Evolutionary conservation across 2,888 invertebrate genomes (phyloP).

Genomic region (Sialis lutaria): DNA sequence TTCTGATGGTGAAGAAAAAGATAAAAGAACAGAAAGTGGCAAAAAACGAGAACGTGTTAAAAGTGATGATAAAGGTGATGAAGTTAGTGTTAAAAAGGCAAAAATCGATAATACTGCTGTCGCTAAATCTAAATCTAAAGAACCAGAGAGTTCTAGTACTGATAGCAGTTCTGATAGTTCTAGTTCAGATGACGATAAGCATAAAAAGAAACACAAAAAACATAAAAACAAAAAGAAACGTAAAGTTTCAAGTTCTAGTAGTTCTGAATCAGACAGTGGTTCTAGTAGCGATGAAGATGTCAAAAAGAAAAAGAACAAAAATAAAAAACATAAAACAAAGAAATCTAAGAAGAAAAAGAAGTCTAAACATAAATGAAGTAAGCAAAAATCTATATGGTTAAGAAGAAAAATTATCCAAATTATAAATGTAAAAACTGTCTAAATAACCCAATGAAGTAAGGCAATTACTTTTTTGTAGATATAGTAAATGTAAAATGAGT

Average conservation of each 20-base stretch:
- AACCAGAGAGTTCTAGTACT: conserved; percentile 29
- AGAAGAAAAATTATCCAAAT: no score
- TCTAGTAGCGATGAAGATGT: conserved; percentile 22
- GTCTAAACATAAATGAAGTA: conserved; percentile 34
- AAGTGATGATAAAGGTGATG: conserved; percentile 29
- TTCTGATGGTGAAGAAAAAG: conserved; percentile 32
- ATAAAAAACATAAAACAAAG: conserved; percentile 29
- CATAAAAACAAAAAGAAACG: conserved; percentile 40
- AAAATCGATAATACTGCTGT: background rate
- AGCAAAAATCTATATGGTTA: background rate
- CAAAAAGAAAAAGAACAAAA: conserved; percentile 19
- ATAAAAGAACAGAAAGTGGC: conserved; percentile 19
- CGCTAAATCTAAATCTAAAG: conserved; percentile 18
- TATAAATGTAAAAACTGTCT: no score
- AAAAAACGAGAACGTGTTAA: conserved; percentile 31
- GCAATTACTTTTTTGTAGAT: no score
- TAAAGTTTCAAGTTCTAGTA: conserved; percentile 25
- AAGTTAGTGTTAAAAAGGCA: conserved; percentile 19
- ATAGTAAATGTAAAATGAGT: no score
- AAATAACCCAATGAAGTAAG: no score
- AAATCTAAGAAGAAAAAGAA: conserved; percentile 59
- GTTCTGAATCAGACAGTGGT: conserved; percentile 13
- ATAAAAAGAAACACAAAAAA: conserved; percentile 33
- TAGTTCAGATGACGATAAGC: conserved; percentile 28
- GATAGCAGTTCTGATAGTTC: conserved; percentile 27